These are phyloP conservation scores for Ceratina japonica DNA, from an alignment of 1,140 invertebrate genomes.

Conservation along the genomic window DNA sequence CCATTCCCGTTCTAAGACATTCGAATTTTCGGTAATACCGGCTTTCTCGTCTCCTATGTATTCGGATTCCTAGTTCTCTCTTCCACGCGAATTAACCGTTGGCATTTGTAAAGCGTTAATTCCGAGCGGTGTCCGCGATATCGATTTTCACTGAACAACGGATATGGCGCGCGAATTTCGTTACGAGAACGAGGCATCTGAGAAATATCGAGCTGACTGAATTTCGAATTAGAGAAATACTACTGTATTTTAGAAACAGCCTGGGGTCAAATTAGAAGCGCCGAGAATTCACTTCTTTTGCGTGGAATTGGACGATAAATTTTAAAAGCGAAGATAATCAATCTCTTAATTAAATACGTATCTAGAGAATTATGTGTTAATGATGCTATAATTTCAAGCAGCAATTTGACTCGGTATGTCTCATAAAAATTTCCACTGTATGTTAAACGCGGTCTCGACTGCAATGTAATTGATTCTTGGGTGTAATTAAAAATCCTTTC, in stretches of 20 bases:
- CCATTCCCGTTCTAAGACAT: neutral
- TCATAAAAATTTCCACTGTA: no score
- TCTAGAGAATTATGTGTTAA: no score
- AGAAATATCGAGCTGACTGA: neutral
- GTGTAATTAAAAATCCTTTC: neutral
- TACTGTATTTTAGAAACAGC: neutral
- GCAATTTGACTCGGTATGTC: no score
- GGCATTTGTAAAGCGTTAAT: neutral
- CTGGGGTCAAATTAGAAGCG: neutral
- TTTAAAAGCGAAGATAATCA: no score
- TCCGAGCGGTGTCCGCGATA: neutral
- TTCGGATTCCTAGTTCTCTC: neutral
- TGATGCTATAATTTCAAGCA: no score
- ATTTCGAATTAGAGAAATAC: neutral
- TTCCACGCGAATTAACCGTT: neutral
- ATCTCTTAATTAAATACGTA: no score
- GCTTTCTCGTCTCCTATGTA: neutral
- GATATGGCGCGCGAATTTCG: neutral
- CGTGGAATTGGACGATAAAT: no score
- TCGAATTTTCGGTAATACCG: constrained; percentile 11
- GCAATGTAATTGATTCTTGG: neutral
- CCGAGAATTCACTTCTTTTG: no score
- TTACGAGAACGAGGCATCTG: neutral
- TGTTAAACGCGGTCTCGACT: neutral
- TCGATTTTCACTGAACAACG: neutral